A percentile compares a stretch with the other conserved stretches of the same genome.
Evolutionary conservation across 2,888 invertebrate genomes (phyloP).

Genomic region (Caenorhabditis uteleia): DNA sequence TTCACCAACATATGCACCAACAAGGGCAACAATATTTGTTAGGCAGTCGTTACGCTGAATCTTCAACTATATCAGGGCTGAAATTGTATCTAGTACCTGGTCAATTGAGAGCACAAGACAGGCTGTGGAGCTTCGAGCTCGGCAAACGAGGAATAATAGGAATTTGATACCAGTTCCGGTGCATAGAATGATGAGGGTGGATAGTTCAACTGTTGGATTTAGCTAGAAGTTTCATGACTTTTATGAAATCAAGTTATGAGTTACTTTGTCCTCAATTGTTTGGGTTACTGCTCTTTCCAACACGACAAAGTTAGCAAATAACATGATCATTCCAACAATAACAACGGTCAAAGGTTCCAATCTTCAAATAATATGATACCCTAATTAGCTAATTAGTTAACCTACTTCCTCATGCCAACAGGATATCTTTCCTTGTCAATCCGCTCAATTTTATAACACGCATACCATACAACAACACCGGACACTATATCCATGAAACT

Average conservation of each 20-base stretch:
- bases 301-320: conserved; percentile 65
- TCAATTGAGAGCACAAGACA: conserved; percentile 70
- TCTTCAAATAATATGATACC: conserved; percentile 12
- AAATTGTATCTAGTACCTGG: conserved; percentile 48
- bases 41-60: conserved; percentile 71
- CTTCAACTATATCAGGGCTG: neutral
- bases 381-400: neutral
- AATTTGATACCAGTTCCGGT: conserved; percentile 51
- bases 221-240: conserved; percentile 2
- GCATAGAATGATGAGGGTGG: conserved; percentile 46
- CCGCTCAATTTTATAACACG: conserved; percentile 59
- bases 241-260: too few relatives aligned
- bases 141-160: conserved; percentile 51
- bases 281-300: conserved; percentile 70
- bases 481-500: conserved; percentile 71
- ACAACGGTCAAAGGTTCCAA: conserved; percentile 71
- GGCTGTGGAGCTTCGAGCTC: conserved; percentile 39
- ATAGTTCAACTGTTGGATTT: conserved; percentile 46
- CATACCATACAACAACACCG: conserved; percentile 71
- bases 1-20: conserved; percentile 71
- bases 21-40: conserved; percentile 71
- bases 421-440: conserved; percentile 71
- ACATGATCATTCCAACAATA: conserved; percentile 71
- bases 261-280: conserved; percentile 53
- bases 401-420: conserved; percentile 69